Base-by-base conservation (phyloP, 2,113 vertebrate genomes). In the Halichoerus grypus region DNA sequence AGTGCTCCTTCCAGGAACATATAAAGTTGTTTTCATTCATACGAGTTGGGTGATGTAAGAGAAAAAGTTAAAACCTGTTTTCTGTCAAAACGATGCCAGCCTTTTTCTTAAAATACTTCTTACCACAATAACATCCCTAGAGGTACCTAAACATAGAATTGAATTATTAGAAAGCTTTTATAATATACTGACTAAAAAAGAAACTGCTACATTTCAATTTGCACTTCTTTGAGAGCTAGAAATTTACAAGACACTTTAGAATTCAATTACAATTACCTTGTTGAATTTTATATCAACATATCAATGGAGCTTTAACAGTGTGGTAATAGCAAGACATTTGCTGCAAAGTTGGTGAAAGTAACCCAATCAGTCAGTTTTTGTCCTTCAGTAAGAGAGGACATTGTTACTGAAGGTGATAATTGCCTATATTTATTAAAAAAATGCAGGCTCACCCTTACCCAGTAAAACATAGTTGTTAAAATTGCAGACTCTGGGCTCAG, bases 131-230 rank as follows among this genome's bases (percentile, higher is more conserved):
- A 95, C 77, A 85, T 94, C 88, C 83, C 46, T 97, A 76, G 71
- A 97, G 95, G 31, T 88, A 71, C 42, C 82, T 96, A 97, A 96
- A 94, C 77, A 51, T 98, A 13, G 72, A 84, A 80, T 98, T 61
- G 69, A 61, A 97, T 96, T 91, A 96, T 97, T 97, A 94, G 96
- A 94, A 96, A 97, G 63, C 69, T 91, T 97, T 4, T 0, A 11
- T 93, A 96, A 61, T 91, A 39, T 79, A 39, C 28, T 87, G 77
- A 74, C 69, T 97, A 7, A 72, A 95, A 97, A 97, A 93, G 96
- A 97, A 98, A 98, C 61, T 87, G 79, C 89, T 92, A 26, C 53
- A 76, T 94, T 98, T 95, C 4, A 97, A 88, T 97, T 98, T 95
- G 22, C 49, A 82, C 24, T 5, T 95, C 33, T 94, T 95, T 96